phyloP scores from a whole-genome alignment of 2,113 vertebrate species.

The Zosterops lateralis region DNA sequence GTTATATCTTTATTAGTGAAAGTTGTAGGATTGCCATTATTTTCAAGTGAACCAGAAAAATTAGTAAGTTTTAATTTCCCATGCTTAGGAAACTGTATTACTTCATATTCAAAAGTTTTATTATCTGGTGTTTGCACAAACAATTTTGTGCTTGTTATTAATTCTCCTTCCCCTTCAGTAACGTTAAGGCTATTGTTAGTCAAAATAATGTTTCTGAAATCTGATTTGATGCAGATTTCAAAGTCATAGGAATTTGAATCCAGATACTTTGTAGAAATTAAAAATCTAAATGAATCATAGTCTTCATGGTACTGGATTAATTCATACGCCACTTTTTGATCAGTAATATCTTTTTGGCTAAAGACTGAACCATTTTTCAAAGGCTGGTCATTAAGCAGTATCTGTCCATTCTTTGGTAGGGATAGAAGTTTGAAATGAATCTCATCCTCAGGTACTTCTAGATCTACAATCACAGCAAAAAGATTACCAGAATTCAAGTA shows the following conservation, averaged over 20 bases:
- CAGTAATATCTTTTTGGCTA: conserved; percentile 80
- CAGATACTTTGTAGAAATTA: conserved; percentile 81
- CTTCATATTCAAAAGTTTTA: conserved; percentile 78
- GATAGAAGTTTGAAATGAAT: conserved; percentile 81
- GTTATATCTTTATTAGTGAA: conserved; percentile 84
- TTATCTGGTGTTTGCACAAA: conserved; percentile 82
- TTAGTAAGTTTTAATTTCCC: conserved; percentile 80
- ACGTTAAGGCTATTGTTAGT: conserved; percentile 82
- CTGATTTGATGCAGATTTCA: conserved; percentile 81
- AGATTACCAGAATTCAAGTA: conserved; percentile 77
- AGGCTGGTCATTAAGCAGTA: conserved; percentile 76
- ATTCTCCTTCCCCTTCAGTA: conserved; percentile 84
- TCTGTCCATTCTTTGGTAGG: conserved; percentile 80
- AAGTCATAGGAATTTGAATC: conserved; percentile 81
- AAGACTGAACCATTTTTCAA: conserved; percentile 80
- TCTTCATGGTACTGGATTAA: conserved; percentile 74
- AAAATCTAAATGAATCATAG: conserved; percentile 82
- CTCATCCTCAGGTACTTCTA: conserved; percentile 73
- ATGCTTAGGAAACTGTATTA: conserved; percentile 78
- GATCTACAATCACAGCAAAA: conserved; percentile 67
- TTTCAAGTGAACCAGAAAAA: conserved; percentile 75
- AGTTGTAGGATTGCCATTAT: conserved; percentile 71
- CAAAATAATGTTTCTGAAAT: conserved; percentile 76
- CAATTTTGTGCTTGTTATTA: conserved; percentile 81
- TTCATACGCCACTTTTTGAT: conserved; percentile 79